Evolutionary conservation across 2,888 invertebrate species (phyloP), one percentile per base, ranked within the genome.

Genomic region (Campaea margaritaria): DNA sequence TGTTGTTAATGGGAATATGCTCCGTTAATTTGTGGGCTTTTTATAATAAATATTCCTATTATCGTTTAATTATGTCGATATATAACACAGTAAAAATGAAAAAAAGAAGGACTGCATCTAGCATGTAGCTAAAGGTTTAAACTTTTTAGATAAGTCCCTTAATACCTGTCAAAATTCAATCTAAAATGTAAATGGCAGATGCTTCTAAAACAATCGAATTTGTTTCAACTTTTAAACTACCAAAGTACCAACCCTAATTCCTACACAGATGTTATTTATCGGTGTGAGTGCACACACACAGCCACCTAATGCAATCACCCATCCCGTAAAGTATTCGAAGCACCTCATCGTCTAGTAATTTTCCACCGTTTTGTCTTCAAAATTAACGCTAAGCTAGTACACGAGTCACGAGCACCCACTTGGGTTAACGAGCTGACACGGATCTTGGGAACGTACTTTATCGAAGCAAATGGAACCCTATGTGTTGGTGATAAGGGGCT

Each of bases 331-430:
- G 51, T 55, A 52, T 57, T 43, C 49, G 44, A 61, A 64, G 65
- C 65, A 60, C 53, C 46, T 44, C 43, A 39, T 55, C 28, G 49
- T 51, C 52, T 54, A 55, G 67, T 73, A 75, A 81, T 77, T 77
- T 77, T 76, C 77, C 73, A 64, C 61, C 58, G 57, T 68, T 71
- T 75, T 62, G 41, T 72, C 69, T 64, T 42, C 63, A 61, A 70
- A 79, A 77, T 81, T 73, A 79, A 65, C 61, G 66, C 58, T 49
- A 50, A 27, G 51, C 55, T 55, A 61, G 60, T 68, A 75, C 70
- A 66, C 68, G 67, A 74, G 67, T 73, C 9, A 31, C 31, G 31
- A 31, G 10, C 10, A 31, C 31, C 4, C 10, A 73, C 72, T 67
- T 66, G 67, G 67, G 62, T 55, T 65, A 75, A 73, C 65, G 68